Evolutionary conservation across 2,888 invertebrate species (phyloP).

Genomic region (Serrognathus titanus): DNA sequence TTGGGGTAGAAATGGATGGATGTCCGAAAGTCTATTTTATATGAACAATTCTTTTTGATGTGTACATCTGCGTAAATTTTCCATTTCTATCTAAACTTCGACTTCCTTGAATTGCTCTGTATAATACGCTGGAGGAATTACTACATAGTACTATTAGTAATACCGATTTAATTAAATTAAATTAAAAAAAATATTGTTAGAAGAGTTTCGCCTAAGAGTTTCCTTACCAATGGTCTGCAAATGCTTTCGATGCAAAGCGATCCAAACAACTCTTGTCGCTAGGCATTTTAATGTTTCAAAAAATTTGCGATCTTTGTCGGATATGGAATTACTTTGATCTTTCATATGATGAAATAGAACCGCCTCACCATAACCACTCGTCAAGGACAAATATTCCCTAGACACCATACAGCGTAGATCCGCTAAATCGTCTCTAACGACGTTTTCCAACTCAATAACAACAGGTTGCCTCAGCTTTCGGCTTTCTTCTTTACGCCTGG

Average conservation of each 20-base stretch:
- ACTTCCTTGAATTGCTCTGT: no score
- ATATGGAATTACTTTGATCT: conserved; percentile 56
- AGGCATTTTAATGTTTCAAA: conserved; percentile 59
- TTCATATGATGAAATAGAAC: conserved; percentile 60
- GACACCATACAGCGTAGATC: conserved; percentile 59
- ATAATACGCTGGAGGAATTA: no score
- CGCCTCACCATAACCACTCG: conserved; percentile 56
- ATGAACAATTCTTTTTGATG: no score
- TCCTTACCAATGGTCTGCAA: conserved; percentile 58
- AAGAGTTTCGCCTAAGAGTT: no score
- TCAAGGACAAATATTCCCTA: conserved; percentile 59
- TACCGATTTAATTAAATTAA: no score
- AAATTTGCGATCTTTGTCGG: conserved; percentile 61
- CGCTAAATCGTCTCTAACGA: conserved; percentile 55
- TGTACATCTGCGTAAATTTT: no score
- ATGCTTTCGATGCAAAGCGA: conserved; percentile 58
- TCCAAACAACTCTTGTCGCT: conserved; percentile 62
- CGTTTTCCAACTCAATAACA: conserved; percentile 51
- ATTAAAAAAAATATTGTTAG: no score
- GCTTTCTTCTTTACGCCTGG: conserved; percentile 52
- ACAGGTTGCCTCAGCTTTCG: conserved; percentile 55
- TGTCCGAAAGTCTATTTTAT: no score
- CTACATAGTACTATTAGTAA: no score
- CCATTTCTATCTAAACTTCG: no score
- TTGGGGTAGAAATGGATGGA: no score